Percentiles rank a stretch among this genome's conserved stretches.
These are phyloP conservation scores for Drosophila ercepeae DNA, from an alignment of 1,140 invertebrate species.

Conservation along the genomic window DNA sequence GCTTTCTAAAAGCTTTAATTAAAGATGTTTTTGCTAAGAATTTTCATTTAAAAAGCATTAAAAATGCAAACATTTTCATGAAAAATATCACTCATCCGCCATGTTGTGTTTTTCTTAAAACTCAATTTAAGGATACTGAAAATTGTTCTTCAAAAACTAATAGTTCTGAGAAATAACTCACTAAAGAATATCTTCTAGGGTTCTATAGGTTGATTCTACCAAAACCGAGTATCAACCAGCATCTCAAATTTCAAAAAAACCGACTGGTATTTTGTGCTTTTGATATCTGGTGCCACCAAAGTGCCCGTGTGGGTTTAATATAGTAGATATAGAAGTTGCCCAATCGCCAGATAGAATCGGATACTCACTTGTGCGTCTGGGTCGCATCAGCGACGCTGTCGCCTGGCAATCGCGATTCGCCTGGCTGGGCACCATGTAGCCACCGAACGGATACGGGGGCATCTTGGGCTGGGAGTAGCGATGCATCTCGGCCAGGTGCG, in stretches of 20 bases:
- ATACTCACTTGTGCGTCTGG: slow-evolving; percentile 83
- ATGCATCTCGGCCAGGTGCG: slow-evolving; percentile 53
- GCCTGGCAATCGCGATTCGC: slow-evolving; percentile 43
- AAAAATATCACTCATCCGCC: too few species aligned
- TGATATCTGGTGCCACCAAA: slow-evolving; percentile 10
- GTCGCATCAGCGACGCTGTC: slow-evolving; percentile 48
- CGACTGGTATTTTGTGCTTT: slow-evolving; percentile 57
- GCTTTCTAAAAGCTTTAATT: not conserved
- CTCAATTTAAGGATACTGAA: too few species aligned
- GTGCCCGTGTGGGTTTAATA: slow-evolving; percentile 15
- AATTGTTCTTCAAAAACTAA: too few species aligned
- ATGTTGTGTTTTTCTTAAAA: too few species aligned
- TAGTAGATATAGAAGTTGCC: slow-evolving; percentile 20
- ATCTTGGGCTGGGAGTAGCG: slow-evolving; percentile 81
- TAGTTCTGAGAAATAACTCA: too few species aligned
- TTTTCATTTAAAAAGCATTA: not conserved
- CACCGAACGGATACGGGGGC: slow-evolving; percentile 80
- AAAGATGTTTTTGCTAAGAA: not conserved
- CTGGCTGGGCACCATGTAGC: slow-evolving; percentile 68
- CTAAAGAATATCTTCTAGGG: too few species aligned
- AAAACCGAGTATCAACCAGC: not conserved
- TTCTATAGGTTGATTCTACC: too few species aligned
- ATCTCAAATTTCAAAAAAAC: slow-evolving; percentile 20
- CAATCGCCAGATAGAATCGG: slow-evolving; percentile 19
- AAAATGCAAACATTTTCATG: too few species aligned